Evolutionary conservation across 2,797 vertebrate genomes (phyloP).

Genomic region (Tangara arthus): DNA sequence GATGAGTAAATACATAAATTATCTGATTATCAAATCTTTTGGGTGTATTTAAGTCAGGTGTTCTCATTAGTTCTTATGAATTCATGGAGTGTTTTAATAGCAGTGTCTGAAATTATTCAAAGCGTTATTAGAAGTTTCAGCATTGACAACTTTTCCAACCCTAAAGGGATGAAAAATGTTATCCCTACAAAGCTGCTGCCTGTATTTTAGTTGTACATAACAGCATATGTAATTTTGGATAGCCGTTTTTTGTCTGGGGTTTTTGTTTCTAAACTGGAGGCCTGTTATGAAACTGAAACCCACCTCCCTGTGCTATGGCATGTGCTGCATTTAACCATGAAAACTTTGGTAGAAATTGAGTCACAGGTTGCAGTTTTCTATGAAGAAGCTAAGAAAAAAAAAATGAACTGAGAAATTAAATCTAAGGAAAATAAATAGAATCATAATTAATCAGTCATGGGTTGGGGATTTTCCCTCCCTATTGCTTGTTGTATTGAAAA

Average conservation of each 20-base stretch:
- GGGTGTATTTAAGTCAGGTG: neutral
- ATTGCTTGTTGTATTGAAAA: neutral
- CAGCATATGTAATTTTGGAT: neutral
- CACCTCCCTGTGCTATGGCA: neutral
- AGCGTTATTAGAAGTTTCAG: neutral
- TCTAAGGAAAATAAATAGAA: neutral
- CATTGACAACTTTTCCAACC: neutral
- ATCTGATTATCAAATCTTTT: neutral
- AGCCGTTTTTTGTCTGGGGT: neutral
- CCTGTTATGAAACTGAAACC: neutral
- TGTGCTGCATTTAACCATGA: accelerated
- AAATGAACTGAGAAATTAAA: neutral
- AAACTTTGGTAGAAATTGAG: neutral
- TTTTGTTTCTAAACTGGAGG: neutral
- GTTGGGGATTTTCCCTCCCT: accelerated
- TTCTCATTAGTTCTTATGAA: neutral
- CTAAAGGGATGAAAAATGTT: neutral
- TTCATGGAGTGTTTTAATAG: neutral
- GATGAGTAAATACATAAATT: neutral
- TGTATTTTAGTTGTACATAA: neutral
- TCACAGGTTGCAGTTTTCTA: neutral
- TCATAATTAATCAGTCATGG: neutral
- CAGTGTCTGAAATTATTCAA: neutral
- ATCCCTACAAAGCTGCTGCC: neutral
- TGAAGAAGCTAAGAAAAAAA: neutral